Base-by-base conservation (phyloP, 2,113 vertebrate species). In the Rhegmatorhina hoffmannsi region DNA sequence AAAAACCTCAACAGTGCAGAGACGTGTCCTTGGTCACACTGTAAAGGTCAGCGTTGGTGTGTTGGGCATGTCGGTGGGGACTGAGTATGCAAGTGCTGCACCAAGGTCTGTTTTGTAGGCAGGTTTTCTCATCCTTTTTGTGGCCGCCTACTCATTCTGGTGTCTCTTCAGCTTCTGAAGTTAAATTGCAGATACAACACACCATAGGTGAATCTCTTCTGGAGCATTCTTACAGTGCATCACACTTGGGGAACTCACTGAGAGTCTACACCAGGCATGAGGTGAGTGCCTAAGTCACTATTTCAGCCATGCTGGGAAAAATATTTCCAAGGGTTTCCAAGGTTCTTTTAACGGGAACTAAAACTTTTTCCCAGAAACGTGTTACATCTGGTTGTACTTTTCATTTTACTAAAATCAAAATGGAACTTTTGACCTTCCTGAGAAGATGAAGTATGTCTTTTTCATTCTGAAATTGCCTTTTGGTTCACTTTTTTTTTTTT, bases 21-120 rank as follows among this genome's bases (percentile, higher is more conserved):
- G 58, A 36, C 16, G 46, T 76, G 83, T 58, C 46, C 79, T 72
- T 46, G 53, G 29, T 19, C 6, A 1, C 1, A 13, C 64, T 74
- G 43, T 9, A 21, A 67, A 93, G 63, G 84, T 84, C 87, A 26
- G 44, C 0, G 1, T 44, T 0, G 2, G 23, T 6, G 0, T 7
- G 6, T 7, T 14, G 49, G 80, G 43, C 0, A 1, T 40, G 12
- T 10, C 17, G 0, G 23, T 0, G 6, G 44, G 19, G 34, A 24
- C 62, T 63, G 84, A 23, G 53, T 17, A 2, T 36, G 83, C 67
- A 53, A 52, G 53, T 1, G 17, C 55, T 86, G 63, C 72, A 52
- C 50, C 24, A 0, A 15, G 43, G 5, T 3, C 34, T 50, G 18
- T 36, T 77, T 7, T 36, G 25, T 23, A 36, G 64, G 13, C 38